phyloP scores from a whole-genome alignment of 2,113 vertebrate genomes.

The Clarias magur region DNA sequence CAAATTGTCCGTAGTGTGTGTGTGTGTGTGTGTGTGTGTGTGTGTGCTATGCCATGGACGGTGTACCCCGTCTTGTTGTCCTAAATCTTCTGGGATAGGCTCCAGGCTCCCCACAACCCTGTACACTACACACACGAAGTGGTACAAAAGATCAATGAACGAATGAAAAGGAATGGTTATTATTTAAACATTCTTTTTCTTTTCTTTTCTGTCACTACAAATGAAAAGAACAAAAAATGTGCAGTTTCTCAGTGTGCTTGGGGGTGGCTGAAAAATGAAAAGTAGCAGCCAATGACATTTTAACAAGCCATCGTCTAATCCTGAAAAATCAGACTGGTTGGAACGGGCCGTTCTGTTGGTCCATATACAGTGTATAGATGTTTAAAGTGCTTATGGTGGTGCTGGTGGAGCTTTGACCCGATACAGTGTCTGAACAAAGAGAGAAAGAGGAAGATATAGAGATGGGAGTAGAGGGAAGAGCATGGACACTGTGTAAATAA shows the following conservation, averaged over 20 bases:
- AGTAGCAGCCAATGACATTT: slow-evolving; percentile 20
- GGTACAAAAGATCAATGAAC: too few species aligned
- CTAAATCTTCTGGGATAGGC: too few species aligned
- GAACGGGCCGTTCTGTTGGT: neutral
- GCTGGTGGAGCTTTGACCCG: neutral
- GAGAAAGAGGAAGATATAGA: neutral
- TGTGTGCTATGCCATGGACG: too few species aligned
- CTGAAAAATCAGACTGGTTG: neutral
- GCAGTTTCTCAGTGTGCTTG: neutral
- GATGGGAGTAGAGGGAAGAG: neutral
- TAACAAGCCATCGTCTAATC: slow-evolving; percentile 17
- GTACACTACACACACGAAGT: too few species aligned
- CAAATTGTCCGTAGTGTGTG: too few species aligned
- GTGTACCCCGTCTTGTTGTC: too few species aligned
- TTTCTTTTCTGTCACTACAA: neutral
- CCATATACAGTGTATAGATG: neutral
- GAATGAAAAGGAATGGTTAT: neutral
- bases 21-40: too few species aligned
- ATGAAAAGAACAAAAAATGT: neutral
- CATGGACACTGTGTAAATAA: neutral
- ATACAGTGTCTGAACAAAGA: neutral
- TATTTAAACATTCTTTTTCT: neutral
- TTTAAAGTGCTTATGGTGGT: neutral
- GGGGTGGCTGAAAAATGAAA: neutral
- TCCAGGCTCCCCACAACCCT: too few species aligned